A percentile compares a stretch with the other conserved stretches of the same genome.
phyloP scores from a whole-genome alignment of 2,888 invertebrate species.

The Ophonus ardosiacus region DNA sequence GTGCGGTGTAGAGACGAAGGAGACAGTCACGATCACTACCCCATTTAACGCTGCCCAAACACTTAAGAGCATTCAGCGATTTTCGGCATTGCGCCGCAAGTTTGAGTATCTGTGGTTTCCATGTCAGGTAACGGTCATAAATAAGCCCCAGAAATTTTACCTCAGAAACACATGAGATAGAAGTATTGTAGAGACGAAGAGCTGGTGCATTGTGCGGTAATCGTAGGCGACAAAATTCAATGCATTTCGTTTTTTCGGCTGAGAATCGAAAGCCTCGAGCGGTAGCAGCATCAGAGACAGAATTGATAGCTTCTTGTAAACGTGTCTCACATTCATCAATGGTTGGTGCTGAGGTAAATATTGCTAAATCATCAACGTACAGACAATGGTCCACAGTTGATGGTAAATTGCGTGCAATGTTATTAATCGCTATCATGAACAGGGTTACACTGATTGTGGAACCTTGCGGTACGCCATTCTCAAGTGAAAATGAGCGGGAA shows the following conservation, averaged over 20 bases:
- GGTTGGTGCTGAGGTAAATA: slow-evolving; percentile 43
- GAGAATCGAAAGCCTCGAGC: slow-evolving; percentile 16
- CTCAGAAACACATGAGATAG: not conserved
- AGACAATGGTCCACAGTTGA: slow-evolving; percentile 30
- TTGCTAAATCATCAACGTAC: slow-evolving; percentile 41
- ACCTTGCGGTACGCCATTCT: slow-evolving; percentile 17
- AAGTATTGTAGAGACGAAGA: not conserved
- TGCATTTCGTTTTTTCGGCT: not conserved
- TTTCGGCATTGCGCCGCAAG: slow-evolving; percentile 16
- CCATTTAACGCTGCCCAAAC: slow-evolving; percentile 5
- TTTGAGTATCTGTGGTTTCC: slow-evolving; percentile 15
- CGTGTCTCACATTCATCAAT: slow-evolving; percentile 22
- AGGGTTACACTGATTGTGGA: slow-evolving; percentile 38
- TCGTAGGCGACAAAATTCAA: not conserved
- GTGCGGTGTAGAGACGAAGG: not conserved
- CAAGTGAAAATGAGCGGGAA: not conserved
- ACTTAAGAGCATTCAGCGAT: not conserved
- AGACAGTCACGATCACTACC: not conserved
- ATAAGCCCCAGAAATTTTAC: not conserved
- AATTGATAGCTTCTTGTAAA: slow-evolving; percentile 12
- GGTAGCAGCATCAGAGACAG: not conserved
- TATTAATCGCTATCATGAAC: slow-evolving; percentile 49
- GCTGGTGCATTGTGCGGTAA: slow-evolving; percentile 17
- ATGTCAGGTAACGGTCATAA: not conserved
- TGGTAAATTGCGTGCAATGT: not conserved